phyloP scores from a whole-genome alignment of 2,113 vertebrate genomes.

The Ceyx melanurus region DNA sequence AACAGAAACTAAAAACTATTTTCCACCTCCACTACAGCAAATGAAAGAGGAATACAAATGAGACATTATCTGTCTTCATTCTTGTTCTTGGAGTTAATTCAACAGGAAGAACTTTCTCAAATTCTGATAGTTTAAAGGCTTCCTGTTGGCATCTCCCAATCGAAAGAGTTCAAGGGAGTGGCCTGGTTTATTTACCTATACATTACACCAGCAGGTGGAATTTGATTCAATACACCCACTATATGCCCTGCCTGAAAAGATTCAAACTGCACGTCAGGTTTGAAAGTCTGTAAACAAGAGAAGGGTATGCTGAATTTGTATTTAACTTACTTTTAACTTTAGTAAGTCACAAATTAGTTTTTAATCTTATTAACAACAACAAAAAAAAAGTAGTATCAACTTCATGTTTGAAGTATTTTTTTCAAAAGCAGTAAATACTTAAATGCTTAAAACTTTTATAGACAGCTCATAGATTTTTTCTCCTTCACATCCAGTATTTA shows the following conservation, averaged over 20 bases:
- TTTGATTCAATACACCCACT: constrained; percentile 70
- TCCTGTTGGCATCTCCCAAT: constrained; percentile 58
- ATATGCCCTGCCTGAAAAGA: constrained; percentile 76
- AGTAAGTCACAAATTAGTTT: background rate
- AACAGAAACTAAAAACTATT: constrained; percentile 61
- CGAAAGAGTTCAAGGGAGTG: constrained; percentile 72
- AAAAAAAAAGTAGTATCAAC: background rate
- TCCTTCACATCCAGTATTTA: background rate
- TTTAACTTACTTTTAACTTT: background rate
- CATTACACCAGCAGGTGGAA: constrained; percentile 67
- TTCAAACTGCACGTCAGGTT: constrained; percentile 52
- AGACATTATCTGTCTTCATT: constrained; percentile 63
- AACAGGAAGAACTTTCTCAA: constrained; percentile 61
- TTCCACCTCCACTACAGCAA: constrained; percentile 74
- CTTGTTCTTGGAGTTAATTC: constrained; percentile 17
- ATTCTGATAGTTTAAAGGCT: constrained; percentile 55
- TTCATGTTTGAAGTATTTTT: background rate
- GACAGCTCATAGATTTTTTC: background rate
- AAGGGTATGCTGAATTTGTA: background rate
- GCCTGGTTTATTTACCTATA: constrained; percentile 67
- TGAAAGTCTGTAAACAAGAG: background rate
- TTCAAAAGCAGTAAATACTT: background rate
- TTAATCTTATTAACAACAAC: too few species aligned
- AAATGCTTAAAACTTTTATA: background rate
- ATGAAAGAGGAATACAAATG: constrained; percentile 59